Evolutionary conservation across 2,888 invertebrate genomes (phyloP).

Genomic region (Idaea straminata): DNA sequence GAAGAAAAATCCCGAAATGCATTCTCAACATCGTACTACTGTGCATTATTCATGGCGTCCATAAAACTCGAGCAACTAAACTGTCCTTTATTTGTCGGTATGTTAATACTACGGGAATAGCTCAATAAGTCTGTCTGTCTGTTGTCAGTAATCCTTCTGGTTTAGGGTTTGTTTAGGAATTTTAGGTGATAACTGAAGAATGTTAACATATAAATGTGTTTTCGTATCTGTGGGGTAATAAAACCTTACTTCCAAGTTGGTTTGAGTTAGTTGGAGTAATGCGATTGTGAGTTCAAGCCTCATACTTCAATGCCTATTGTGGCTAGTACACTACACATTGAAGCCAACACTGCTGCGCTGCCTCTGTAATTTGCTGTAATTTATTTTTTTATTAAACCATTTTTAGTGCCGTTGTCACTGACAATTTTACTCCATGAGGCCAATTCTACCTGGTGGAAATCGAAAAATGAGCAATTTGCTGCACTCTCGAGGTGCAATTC

Average conservation of each 20-base stretch:
- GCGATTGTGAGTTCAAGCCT: too few relatives aligned
- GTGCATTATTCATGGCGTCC: neutral
- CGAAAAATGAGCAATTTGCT: too few relatives aligned
- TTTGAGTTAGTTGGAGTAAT: neutral
- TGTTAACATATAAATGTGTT: neutral
- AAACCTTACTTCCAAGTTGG: neutral
- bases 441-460: too few relatives aligned
- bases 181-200: neutral
- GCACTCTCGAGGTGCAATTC: too few relatives aligned
- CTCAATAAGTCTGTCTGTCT: constrained; percentile 14
- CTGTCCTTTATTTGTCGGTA: constrained; percentile 17
- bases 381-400: too few relatives aligned
- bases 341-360: too few relatives aligned
- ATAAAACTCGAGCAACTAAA: constrained; percentile 9
- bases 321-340: too few relatives aligned
- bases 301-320: too few relatives aligned
- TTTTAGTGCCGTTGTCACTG: too few relatives aligned
- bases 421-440: too few relatives aligned
- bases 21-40: neutral
- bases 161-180: constrained; percentile 2
- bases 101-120: constrained; percentile 22
- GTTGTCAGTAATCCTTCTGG: constrained; percentile 17
- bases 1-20: neutral
- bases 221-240: neutral
- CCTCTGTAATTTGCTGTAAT: too few relatives aligned